Evolutionary conservation across 1,140 invertebrate species (phyloP).

Genomic region (Drosophila erecta): DNA sequence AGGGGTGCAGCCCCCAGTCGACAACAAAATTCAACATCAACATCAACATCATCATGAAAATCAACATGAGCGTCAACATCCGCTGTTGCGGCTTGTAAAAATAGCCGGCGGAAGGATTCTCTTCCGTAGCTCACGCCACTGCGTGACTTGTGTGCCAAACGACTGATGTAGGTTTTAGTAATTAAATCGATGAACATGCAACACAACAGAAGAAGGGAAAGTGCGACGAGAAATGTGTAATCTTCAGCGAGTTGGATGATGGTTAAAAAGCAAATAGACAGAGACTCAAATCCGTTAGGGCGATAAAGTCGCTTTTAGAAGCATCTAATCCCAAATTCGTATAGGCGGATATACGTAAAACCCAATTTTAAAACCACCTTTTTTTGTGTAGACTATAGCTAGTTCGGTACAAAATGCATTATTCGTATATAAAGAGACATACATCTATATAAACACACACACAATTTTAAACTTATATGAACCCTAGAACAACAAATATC

Average conservation of each 20-base stretch:
- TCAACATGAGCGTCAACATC: slow-evolving; percentile 4
- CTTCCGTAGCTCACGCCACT: slow-evolving; percentile 39
- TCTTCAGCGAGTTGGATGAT: slow-evolving; percentile 5
- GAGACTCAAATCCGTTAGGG: not conserved
- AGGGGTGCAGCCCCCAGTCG: slow-evolving; percentile 1
- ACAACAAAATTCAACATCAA: slow-evolving; percentile 1
- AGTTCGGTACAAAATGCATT: slow-evolving; percentile 64
- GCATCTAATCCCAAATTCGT: slow-evolving; percentile 41
- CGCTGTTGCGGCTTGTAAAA: slow-evolving; percentile 5
- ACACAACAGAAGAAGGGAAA: slow-evolving; percentile 13
- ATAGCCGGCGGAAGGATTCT: slow-evolving; percentile 8
- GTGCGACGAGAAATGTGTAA: not conserved
- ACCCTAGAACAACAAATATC: slow-evolving; percentile 5
- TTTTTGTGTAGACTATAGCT: slow-evolving; percentile 63
- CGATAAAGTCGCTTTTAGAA: slow-evolving; percentile 23
- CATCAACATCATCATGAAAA: slow-evolving; percentile 1
- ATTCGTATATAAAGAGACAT: slow-evolving; percentile 41
- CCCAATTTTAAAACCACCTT: slow-evolving; percentile 62
- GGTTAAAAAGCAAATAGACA: slow-evolving; percentile 17
- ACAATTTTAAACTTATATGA: slow-evolving; percentile 5
- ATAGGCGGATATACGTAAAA: slow-evolving; percentile 57
- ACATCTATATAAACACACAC: slow-evolving; percentile 8
- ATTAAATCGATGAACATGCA: slow-evolving; percentile 62
- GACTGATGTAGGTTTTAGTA: slow-evolving; percentile 84
- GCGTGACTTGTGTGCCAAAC: slow-evolving; percentile 83